Conservation (phyloP, 2,797 vertebrate species). For the Choloepus didactylus region DNA sequence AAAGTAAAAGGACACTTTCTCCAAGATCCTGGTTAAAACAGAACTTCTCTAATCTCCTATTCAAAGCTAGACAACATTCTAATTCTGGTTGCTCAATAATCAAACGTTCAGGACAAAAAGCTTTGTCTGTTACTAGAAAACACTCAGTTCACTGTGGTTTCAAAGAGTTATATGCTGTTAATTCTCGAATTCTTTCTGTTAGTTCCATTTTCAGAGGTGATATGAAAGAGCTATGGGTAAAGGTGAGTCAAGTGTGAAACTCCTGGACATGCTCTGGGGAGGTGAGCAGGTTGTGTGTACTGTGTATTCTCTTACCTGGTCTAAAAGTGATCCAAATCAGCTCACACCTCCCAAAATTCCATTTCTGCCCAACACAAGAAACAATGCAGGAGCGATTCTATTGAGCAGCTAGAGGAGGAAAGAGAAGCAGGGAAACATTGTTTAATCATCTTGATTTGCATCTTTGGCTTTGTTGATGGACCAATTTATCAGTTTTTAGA, state of each 20-base stretch:
- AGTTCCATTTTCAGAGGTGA: background rate
- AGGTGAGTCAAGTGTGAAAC: background rate
- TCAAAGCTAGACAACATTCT: background rate
- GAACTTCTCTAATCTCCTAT: background rate
- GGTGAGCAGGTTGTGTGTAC: background rate
- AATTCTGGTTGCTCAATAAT: background rate
- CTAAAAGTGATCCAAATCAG: background rate
- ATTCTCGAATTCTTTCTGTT: background rate
- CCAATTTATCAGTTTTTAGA: background rate
- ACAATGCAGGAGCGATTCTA: background rate
- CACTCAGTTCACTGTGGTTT: background rate
- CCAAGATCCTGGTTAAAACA: constrained; percentile 38
- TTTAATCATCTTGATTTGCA: background rate
- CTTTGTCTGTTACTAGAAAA: constrained; percentile 4
- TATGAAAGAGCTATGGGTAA: background rate
- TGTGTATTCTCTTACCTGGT: background rate
- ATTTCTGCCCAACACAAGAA: background rate
- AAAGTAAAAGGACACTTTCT: background rate
- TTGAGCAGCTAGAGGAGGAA: background rate
- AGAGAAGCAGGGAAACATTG: background rate
- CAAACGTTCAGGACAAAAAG: background rate
- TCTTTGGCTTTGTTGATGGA: background rate
- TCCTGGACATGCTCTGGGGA: too few species aligned
- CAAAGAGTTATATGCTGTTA: background rate
- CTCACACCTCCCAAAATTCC: background rate